A percentile compares a stretch with the other conserved stretches of the same genome.
Evolutionary conservation across 1,140 invertebrate species (phyloP).

Genomic region (Drosophila repletoides): DNA sequence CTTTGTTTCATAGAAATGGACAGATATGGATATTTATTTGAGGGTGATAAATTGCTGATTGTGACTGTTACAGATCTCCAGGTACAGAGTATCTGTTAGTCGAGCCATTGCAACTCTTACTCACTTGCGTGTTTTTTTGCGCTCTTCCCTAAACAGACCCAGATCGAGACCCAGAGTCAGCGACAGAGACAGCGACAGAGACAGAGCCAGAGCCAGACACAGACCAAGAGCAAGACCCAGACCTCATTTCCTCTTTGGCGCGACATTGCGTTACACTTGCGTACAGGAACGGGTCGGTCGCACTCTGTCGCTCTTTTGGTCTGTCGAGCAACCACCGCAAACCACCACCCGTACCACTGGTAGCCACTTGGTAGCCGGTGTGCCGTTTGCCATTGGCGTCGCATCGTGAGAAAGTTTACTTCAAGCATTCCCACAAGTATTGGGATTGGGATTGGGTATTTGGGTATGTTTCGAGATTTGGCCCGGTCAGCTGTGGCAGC

Average conservation of each 20-base stretch:
- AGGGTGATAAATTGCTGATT: too few species aligned
- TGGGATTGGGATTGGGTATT: constrained; percentile 59
- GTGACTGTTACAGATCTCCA: too few species aligned
- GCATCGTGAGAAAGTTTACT: constrained; percentile 82
- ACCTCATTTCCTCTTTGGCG: constrained; percentile 77
- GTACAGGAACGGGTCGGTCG: constrained; percentile 39
- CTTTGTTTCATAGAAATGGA: too few species aligned
- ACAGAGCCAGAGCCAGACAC: too few species aligned
- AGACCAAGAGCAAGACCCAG: constrained; percentile 44
- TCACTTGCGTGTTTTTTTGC: constrained; percentile 10
- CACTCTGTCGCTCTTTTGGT: constrained; percentile 4
- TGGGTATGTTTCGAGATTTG: constrained; percentile 32
- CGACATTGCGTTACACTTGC: constrained; percentile 78
- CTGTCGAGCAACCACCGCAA: constrained; percentile 57
- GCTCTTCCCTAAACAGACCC: constrained; percentile 31
- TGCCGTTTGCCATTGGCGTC: constrained; percentile 40
- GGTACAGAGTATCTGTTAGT: too few species aligned
- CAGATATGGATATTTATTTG: too few species aligned
- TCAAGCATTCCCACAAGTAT: constrained; percentile 81
- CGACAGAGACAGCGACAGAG: too few species aligned
- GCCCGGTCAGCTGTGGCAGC: constrained; percentile 66
- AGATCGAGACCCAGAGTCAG: constrained; percentile 34
- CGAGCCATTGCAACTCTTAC: too few species aligned
- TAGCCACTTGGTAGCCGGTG: constrained; percentile 61
- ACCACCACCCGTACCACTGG: constrained; percentile 63